Evolutionary conservation across 2,888 invertebrate genomes (phyloP).

Genomic region (Drosophila prolongata): DNA sequence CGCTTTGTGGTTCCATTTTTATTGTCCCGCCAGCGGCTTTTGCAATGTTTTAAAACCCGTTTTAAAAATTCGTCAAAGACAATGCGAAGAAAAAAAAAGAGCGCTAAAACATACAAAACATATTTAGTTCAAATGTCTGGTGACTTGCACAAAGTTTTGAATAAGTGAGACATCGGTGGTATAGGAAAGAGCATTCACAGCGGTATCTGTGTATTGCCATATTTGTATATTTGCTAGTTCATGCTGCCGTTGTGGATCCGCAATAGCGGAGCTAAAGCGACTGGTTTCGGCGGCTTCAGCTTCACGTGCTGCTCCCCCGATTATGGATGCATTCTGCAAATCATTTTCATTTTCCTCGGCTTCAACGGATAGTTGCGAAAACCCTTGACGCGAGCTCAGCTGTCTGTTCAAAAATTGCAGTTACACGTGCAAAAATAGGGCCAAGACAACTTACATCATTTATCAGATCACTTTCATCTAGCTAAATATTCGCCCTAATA

Average conservation of each 20-base stretch:
- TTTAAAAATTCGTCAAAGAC: constrained; percentile 51
- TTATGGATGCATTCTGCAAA: constrained; percentile 64
- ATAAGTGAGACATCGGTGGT: constrained; percentile 54
- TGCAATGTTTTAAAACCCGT: constrained; percentile 65
- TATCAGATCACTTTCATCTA: background rate
- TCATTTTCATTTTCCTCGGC: constrained; percentile 75
- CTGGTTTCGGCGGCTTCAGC: constrained; percentile 53
- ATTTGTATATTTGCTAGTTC: constrained; percentile 37
- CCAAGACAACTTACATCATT: constrained; percentile 1
- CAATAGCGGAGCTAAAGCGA: constrained; percentile 51
- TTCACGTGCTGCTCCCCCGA: constrained; percentile 15
- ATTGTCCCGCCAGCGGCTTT: constrained; percentile 56
- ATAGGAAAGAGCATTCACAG: constrained; percentile 17
- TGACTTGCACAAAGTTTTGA: constrained; percentile 66
- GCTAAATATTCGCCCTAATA: background rate
- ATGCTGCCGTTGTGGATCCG: constrained; percentile 22
- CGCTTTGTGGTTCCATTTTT: constrained; percentile 47
- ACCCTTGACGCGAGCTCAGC: constrained; percentile 61
- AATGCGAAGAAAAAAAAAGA: constrained; percentile 37
- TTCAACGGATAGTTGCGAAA: constrained; percentile 62
- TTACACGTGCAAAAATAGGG: constrained; percentile 17
- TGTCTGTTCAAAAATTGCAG: constrained; percentile 35
- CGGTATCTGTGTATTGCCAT: constrained; percentile 20
- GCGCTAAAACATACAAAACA: constrained; percentile 41
- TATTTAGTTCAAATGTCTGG: constrained; percentile 61